Conservation (phyloP, 2,888 invertebrate genomes). For the Lithophane ornitopus region DNA sequence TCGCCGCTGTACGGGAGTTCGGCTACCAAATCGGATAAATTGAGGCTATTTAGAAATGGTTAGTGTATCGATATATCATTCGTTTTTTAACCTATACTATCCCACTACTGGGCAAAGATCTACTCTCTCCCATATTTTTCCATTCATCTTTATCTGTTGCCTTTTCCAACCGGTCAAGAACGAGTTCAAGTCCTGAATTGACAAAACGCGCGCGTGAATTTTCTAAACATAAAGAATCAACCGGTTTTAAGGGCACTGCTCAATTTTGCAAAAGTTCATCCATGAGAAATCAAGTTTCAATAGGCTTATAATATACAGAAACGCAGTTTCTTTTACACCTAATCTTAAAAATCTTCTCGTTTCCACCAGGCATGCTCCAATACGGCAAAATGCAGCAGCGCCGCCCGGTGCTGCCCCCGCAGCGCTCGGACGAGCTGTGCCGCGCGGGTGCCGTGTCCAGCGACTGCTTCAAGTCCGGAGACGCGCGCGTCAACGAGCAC, state of each 20-base stretch:
- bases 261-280: background rate
- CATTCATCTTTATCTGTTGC: background rate
- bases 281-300: background rate
- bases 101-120: too few relatives aligned
- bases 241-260: background rate
- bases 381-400: conserved; percentile 92
- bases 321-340: background rate
- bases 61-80: conserved; percentile 54
- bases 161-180: background rate
- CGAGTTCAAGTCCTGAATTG: background rate
- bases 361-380: conserved; percentile 86
- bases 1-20: conserved; percentile 96
- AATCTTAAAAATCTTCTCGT: background rate
- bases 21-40: conserved; percentile 92
- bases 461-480: conserved; percentile 95
- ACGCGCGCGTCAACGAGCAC: conserved; percentile 95
- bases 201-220: background rate
- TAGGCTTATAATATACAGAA: background rate
- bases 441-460: conserved; percentile 93
- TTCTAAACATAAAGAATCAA: background rate
- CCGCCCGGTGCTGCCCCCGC: conserved; percentile 90
- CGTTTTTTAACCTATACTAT: background rate
- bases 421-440: conserved; percentile 92
- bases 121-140: background rate
- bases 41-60: conserved; percentile 95